Evolutionary conservation across 2,113 vertebrate species (phyloP).

Genomic region (Lichenostomus cassidix): DNA sequence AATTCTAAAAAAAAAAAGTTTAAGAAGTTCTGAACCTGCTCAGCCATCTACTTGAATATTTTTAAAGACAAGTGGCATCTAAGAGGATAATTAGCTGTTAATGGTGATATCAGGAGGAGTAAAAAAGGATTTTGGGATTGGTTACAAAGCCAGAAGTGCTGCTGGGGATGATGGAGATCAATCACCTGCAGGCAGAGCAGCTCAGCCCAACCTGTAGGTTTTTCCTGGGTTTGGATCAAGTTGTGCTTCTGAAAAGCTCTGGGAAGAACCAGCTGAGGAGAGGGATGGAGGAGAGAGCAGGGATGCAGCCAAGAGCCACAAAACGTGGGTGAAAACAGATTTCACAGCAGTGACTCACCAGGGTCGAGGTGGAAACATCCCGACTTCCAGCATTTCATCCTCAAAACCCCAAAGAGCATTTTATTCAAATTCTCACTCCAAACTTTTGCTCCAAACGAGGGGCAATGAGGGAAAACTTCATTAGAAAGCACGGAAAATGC

Average conservation of each 20-base stretch:
- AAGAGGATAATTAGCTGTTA: neutral
- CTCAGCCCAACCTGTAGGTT: neutral
- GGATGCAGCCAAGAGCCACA: neutral
- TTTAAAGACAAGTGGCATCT: neutral
- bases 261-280: neutral
- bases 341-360: neutral
- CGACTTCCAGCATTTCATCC: neutral
- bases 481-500: neutral
- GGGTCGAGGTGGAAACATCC: fast-evolving
- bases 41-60: neutral
- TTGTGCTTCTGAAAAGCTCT: neutral
- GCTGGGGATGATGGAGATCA: neutral
- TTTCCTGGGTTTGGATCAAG: neutral
- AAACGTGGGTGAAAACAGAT: neutral
- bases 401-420: neutral
- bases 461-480: neutral
- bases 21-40: neutral
- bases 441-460: neutral
- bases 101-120: neutral
- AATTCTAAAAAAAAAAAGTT: neutral
- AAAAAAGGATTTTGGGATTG: neutral
- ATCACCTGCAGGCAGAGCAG: neutral
- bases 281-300: neutral
- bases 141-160: neutral
- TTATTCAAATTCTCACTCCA: neutral